Evolutionary conservation across 2,113 vertebrate genomes (phyloP), one percentile per base, ranked within the genome.

Genomic region (Xiphophorus couchianus): DNA sequence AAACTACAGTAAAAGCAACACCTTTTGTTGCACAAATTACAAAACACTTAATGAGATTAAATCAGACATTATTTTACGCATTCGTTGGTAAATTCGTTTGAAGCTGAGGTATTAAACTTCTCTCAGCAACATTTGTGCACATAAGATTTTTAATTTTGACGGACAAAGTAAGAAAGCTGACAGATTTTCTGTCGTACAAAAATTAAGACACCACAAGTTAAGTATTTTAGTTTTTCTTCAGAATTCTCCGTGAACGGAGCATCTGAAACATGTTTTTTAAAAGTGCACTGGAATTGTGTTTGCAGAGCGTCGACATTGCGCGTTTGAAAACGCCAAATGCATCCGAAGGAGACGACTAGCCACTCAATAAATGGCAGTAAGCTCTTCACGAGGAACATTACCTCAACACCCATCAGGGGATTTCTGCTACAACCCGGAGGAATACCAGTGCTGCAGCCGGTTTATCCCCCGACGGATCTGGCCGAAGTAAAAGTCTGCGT

Each of bases 401-500:
- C 42, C 63, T 71, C 39, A 39, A 35, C 80, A 67, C 67, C 28
- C 25, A 44, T 14, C 42, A 19, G 11, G 5, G 39, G 61, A 17
- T 60, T 48, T 63, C 88, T 84, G 84, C 94, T 97, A 98, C 27
- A 95, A 96, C 70, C 88, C 83, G 0, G 94, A 90, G 48, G 88
- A 88, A 78, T 97, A 88, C 96, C 97, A 98, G 81, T 95, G 96
- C 75, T 95, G 96, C 6, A 98, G 86, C 30, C 96, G 96, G 27
- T 96, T 87, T 79, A 99, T 67, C 66, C 94, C 95, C 19, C 95
- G 96, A 79, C 97, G 89, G 69, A 97, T 90, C 88, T 96, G 96
- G 4, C 94, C 93, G 60, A 96, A 91, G 92, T 97, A 99, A 87
- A 99, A 99, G 92, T 99, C 97, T 90, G 97, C 76, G 78, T 99